A percentile compares a stretch with the other conserved stretches of the same genome.
These are phyloP conservation scores for Campylomormyrus tamandua DNA, from an alignment of 2,113 vertebrate genomes.

Conservation along the genomic window DNA sequence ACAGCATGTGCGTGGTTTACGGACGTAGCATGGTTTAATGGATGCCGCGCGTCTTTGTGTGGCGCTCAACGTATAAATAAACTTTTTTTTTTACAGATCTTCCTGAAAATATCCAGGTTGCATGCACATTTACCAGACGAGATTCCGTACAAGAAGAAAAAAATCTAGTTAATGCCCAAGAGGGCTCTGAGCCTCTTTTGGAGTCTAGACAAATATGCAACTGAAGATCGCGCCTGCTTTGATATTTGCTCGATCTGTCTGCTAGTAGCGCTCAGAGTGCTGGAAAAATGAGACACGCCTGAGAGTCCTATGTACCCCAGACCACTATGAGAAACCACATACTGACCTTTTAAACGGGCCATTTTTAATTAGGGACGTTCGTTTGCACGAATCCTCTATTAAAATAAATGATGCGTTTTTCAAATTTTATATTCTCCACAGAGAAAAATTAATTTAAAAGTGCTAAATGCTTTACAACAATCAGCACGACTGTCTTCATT, in stretches of 20 bases:
- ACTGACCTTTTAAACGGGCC: background rate
- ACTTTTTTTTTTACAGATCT: background rate
- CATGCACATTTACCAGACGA: conserved; percentile 4
- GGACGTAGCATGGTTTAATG: conserved; percentile 17
- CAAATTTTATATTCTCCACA: background rate
- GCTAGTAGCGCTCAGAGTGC: background rate
- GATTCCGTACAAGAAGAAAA: background rate
- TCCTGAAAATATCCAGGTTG: conserved; percentile 12
- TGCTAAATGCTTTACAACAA: background rate
- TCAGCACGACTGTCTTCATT: background rate
- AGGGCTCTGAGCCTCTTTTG: conserved; percentile 6
- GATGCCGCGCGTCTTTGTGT: conserved; percentile 15
- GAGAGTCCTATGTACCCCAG: background rate
- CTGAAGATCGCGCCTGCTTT: conserved; percentile 11
- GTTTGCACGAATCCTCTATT: background rate
- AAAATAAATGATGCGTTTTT: background rate
- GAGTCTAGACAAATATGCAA: conserved; percentile 18
- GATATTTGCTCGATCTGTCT: conserved; percentile 17
- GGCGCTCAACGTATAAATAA: background rate
- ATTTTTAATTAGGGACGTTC: conserved; percentile 2
- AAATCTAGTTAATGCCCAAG: background rate
- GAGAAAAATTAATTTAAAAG: background rate
- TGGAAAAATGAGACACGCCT: background rate
- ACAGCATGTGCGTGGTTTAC: conserved; percentile 20
- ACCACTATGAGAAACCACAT: background rate